phyloP scores from a whole-genome alignment of 2,113 vertebrate genomes.

The Recurvirostra avosetta region DNA sequence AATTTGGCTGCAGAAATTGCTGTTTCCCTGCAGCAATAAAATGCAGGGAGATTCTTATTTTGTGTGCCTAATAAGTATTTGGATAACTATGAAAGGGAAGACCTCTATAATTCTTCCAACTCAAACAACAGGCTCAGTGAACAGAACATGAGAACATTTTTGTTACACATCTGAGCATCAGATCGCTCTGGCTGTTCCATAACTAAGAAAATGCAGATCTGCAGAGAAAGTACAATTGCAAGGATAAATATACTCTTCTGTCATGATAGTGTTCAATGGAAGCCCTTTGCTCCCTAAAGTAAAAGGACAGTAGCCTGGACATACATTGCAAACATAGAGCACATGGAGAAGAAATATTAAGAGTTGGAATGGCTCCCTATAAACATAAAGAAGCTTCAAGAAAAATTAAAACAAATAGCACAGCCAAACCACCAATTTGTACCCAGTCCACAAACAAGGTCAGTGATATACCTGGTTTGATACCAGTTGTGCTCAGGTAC shows the following conservation, averaged over 20 bases:
- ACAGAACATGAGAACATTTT: background rate
- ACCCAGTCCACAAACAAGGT: background rate
- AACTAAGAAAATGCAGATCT: background rate
- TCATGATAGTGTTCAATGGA: rapidly evolving
- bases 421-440: background rate
- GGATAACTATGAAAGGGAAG: background rate
- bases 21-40: background rate
- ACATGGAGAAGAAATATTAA: background rate
- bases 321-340: background rate
- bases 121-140: background rate
- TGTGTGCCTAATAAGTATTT: background rate
- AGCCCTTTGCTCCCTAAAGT: background rate
- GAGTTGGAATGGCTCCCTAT: background rate
- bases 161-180: background rate
- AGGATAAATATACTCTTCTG: too few species aligned
- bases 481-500: background rate
- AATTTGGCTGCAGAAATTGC: background rate
- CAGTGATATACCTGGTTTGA: background rate
- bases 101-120: background rate
- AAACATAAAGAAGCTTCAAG: background rate
- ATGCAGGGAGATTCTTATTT: background rate
- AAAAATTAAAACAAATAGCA: background rate
- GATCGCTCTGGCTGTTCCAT: background rate
- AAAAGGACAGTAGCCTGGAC: background rate
- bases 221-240: background rate